Base-by-base conservation (phyloP, 2,113 vertebrate genomes). In the Carassius gibelio region DNA sequence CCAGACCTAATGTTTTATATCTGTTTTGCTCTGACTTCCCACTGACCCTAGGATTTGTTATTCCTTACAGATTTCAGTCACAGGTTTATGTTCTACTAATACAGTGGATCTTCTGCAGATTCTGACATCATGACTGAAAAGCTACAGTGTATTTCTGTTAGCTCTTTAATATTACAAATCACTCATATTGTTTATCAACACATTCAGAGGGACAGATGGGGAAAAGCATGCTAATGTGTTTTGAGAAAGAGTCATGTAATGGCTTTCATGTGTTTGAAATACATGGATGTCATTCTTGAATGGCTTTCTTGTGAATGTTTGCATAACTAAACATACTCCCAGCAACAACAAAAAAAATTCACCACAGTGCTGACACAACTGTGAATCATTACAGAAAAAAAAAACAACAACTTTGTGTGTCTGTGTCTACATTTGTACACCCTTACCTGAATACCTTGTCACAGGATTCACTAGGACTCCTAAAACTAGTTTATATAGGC, bases 121-220 rank as follows among this genome's bases (percentile, higher is more conserved):
- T 36, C 23, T 79, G 74, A 79, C 62, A 62, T 88, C 74, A 83
- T 76, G 66, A 11, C 38, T 68, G 76, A 74, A 80, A 80, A 50
- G 26, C 30, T 61, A 71, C 76, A 76, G 48, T 55, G 23, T 84
- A 74, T 82, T 89, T 14, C 59, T 87, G 42, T 62, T 87, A 75
- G 85, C 83, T 38, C 36, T 7, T 14, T 2, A 52, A 57, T 26
- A 23, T 61, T 72, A 66, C 52, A 84, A 64, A 71, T 86, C 82
- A 69, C 17, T 45, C 64, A 34, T 74, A 82, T 66, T 82, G 85
- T 87, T 88, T 88, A 88, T 88, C 59, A 86, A 86, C 84, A 88
- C 61, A 61, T 38, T 59, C 19, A 61, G 75, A 7, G 5, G 77
- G 52, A 66, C 85, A 76, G 68, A 85, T 76, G 76, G 84, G 77